These are phyloP conservation scores for Sceloporus tristichus DNA, from an alignment of 2,113 vertebrate species.

Conservation along the genomic window DNA sequence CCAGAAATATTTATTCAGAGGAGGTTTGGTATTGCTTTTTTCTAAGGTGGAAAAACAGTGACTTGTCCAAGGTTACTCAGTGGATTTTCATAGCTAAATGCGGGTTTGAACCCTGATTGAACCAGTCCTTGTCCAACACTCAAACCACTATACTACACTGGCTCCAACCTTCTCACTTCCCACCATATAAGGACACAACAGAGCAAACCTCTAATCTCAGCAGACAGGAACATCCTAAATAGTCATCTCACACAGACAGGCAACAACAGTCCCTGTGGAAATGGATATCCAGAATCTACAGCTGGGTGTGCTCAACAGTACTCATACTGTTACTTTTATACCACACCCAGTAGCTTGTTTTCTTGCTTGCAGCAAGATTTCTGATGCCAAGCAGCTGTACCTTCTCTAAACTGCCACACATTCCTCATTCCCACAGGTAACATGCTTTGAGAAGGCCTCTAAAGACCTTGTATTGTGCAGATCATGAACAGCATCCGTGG, in stretches of 20 bases:
- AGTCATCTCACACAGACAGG: not conserved
- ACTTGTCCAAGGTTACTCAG: too few species aligned
- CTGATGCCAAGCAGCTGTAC: not conserved
- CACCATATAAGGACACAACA: not conserved
- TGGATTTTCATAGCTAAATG: too few species aligned
- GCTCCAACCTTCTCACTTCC: not conserved
- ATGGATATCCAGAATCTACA: not conserved
- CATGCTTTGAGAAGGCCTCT: not conserved
- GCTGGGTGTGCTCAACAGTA: not conserved
- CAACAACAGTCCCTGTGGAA: not conserved
- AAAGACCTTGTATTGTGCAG: not conserved
- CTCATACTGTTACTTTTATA: not conserved
- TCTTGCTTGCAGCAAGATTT: not conserved
- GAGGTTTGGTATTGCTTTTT: too few species aligned
- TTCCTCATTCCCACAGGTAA: not conserved
- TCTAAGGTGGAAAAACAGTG: too few species aligned
- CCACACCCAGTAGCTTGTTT: not conserved
- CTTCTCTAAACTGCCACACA: not conserved
- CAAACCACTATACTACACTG: too few species aligned
- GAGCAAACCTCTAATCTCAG: not conserved
- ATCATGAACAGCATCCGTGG: too few species aligned
- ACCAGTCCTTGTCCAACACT: too few species aligned
- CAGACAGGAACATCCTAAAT: not conserved
- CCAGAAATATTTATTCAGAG: too few species aligned
- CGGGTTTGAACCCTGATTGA: too few species aligned